Evolutionary conservation across 2,888 invertebrate species (phyloP).

Genomic region (Cerastoderma edule): DNA sequence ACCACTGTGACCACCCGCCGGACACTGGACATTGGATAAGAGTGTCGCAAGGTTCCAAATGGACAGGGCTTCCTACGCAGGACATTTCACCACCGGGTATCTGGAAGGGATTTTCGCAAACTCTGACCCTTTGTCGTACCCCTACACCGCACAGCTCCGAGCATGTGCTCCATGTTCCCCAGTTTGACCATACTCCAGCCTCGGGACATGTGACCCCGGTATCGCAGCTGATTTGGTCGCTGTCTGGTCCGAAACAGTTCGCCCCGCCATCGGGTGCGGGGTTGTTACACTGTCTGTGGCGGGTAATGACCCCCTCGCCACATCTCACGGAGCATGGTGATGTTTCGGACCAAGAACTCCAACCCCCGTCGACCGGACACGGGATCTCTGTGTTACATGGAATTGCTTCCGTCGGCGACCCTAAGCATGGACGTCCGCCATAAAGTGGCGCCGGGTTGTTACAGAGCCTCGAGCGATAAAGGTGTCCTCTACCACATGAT

Average conservation of each 20-base stretch:
- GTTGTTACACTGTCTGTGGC: slow-evolving; percentile 39
- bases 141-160: slow-evolving; percentile 30
- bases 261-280: slow-evolving; percentile 51
- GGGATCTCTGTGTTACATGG: slow-evolving; percentile 43
- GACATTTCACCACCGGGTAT: slow-evolving; percentile 15
- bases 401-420: slow-evolving; percentile 22
- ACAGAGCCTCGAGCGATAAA: slow-evolving; percentile 47
- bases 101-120: slow-evolving; percentile 34
- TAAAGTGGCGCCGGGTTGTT: slow-evolving; percentile 46
- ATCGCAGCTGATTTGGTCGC: slow-evolving; percentile 29
- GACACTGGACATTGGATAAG: slow-evolving; percentile 35
- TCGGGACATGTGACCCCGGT: slow-evolving; percentile 28
- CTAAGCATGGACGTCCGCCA: slow-evolving; percentile 49
- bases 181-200: slow-evolving; percentile 30
- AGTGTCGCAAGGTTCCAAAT: slow-evolving; percentile 27
- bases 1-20: slow-evolving; percentile 41
- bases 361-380: slow-evolving; percentile 50
- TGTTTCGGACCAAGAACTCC: slow-evolving; percentile 48
- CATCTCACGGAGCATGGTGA: slow-evolving; percentile 44
- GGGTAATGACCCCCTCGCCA: slow-evolving; percentile 31
- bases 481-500: slow-evolving; percentile 45
- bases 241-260: slow-evolving; percentile 30
- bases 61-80: slow-evolving; percentile 24
- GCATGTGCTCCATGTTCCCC: slow-evolving; percentile 24
- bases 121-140: slow-evolving; percentile 12